These are phyloP conservation scores for Rhinopomastus cyanomelas DNA, from an alignment of 2,113 vertebrate species.

Conservation along the genomic window DNA sequence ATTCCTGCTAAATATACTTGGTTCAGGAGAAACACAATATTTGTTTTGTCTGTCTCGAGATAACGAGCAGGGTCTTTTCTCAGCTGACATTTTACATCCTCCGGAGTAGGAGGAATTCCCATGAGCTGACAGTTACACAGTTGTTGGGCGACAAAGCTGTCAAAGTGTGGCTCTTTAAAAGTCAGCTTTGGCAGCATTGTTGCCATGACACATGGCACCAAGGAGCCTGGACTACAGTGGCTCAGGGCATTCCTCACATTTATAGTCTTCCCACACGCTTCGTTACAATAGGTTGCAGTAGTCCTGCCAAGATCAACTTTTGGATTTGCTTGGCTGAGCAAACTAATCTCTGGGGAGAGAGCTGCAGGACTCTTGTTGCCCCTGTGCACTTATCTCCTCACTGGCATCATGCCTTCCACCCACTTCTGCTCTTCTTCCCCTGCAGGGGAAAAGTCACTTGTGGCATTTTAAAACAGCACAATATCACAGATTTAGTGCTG, in stretches of 20 bases:
- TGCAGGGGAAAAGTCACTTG: background rate
- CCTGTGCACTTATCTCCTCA: background rate
- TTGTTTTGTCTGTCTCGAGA: conserved; percentile 33
- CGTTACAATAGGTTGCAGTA: background rate
- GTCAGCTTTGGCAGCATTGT: conserved; percentile 46
- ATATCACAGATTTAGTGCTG: background rate
- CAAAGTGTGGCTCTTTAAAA: conserved; percentile 53
- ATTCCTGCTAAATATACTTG: conserved; percentile 10
- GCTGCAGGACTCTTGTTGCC: background rate
- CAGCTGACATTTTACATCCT: conserved; percentile 27
- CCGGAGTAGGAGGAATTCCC: conserved; percentile 53
- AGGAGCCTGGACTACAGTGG: conserved; percentile 10
- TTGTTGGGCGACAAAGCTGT: conserved; percentile 17
- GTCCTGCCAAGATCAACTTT: background rate
- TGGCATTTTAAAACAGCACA: background rate
- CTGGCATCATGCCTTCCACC: background rate
- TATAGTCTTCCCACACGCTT: conserved; percentile 7
- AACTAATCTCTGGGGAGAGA: background rate
- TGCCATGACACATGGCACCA: conserved; percentile 10
- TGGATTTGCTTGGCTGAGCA: background rate
- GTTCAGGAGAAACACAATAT: conserved; percentile 6
- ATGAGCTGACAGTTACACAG: conserved; percentile 20
- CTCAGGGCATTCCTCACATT: conserved; percentile 26
- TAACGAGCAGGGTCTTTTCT: conserved; percentile 15
- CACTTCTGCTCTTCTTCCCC: background rate